Evolutionary conservation across 2,888 invertebrate species (phyloP).

Genomic region (Nomada hirtipes): DNA sequence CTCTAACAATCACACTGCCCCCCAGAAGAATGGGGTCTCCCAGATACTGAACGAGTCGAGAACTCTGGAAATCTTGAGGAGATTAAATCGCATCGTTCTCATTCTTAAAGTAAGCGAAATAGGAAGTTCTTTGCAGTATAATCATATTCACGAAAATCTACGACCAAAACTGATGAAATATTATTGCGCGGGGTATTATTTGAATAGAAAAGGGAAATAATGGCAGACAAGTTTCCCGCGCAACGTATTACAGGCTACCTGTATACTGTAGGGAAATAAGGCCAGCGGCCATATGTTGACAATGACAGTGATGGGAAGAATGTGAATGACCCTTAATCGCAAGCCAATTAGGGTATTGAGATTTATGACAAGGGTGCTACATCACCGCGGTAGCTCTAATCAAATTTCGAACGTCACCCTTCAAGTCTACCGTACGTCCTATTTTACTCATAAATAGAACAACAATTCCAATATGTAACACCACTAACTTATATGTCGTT

Average conservation of each 20-base stretch:
- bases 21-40: slow-evolving; percentile 65
- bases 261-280: slow-evolving; percentile 39
- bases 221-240: slow-evolving; percentile 10
- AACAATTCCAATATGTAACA: too few relatives aligned
- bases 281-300: slow-evolving; percentile 65
- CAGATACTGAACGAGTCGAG: slow-evolving; percentile 94
- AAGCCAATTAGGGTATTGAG: slow-evolving; percentile 76
- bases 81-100: slow-evolving; percentile 95
- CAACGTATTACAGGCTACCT: slow-evolving; percentile 29
- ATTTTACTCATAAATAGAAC: neutral
- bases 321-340: slow-evolving; percentile 68
- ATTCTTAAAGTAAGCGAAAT: slow-evolving; percentile 91
- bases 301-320: slow-evolving; percentile 63
- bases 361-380: slow-evolving; percentile 56
- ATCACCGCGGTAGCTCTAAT: slow-evolving; percentile 48
- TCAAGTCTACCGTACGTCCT: neutral
- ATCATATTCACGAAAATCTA: too few relatives aligned
- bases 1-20: slow-evolving; percentile 52
- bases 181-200: neutral
- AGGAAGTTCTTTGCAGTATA: too few relatives aligned
- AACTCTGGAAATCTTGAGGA: slow-evolving; percentile 96
- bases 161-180: too few relatives aligned
- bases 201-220: neutral
- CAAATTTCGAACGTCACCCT: slow-evolving; percentile 43
- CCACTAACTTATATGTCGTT: too few relatives aligned